These are phyloP conservation scores for Tragelaphus strepsiceros DNA, from an alignment of 2,113 vertebrate genomes.

Conservation along the genomic window DNA sequence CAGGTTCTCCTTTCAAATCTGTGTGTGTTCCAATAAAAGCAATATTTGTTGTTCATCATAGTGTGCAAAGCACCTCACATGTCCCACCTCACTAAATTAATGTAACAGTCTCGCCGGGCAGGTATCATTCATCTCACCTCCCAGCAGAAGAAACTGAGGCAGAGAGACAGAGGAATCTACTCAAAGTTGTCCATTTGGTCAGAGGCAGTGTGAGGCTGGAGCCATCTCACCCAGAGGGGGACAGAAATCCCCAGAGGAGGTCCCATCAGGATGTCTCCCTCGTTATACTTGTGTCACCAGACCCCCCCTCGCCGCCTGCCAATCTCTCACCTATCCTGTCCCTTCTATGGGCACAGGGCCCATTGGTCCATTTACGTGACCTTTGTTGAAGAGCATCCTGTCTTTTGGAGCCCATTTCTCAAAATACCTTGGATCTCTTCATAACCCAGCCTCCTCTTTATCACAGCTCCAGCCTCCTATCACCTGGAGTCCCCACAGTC, in stretches of 20 bases:
- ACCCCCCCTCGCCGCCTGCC: background rate
- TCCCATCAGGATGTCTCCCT: background rate
- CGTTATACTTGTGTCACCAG: accelerated
- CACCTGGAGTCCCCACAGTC: background rate
- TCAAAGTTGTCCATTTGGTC: background rate
- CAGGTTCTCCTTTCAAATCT: background rate
- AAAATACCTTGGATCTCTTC: background rate
- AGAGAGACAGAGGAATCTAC: background rate
- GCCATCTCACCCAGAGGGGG: background rate
- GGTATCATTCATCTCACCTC: background rate
- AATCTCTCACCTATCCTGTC: background rate
- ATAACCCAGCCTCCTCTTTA: background rate
- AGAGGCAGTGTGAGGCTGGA: background rate
- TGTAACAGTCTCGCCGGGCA: background rate
- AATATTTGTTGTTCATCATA: background rate
- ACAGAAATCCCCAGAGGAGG: background rate
- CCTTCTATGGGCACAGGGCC: background rate
- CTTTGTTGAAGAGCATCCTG: background rate
- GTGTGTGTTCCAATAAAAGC: background rate
- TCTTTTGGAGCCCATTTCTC: background rate
- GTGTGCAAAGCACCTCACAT: background rate
- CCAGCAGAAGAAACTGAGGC: background rate
- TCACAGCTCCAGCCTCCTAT: background rate
- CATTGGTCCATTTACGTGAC: background rate
- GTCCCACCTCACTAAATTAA: background rate